Percentiles rank a stretch among this genome's conserved stretches.
Evolutionary conservation across 2,888 invertebrate species (phyloP).

Genomic region (Thereva nobilitata): DNA sequence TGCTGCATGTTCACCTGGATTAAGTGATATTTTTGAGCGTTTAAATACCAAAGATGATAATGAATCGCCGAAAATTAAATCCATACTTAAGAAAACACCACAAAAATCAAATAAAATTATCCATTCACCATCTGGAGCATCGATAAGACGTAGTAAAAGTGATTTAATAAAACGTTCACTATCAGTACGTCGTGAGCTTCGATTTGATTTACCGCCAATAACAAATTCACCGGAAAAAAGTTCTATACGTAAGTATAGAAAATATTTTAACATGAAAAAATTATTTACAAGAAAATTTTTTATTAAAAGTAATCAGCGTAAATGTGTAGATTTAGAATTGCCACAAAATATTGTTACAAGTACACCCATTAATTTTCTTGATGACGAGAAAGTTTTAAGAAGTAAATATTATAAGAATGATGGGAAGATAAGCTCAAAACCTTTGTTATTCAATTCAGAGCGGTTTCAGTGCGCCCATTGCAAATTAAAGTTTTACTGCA

Average conservation of each 20-base stretch:
- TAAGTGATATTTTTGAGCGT: conserved; percentile 43
- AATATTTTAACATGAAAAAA: conserved; percentile 21
- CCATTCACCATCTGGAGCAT: conserved; percentile 39
- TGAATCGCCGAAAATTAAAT: conserved; percentile 37
- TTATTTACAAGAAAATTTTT: conserved; percentile 10
- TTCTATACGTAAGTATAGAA: conserved; percentile 17
- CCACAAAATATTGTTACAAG: conserved; percentile 39
- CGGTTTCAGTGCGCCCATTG: conserved; percentile 43
- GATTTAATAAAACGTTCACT: conserved; percentile 38
- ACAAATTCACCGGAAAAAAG: conserved; percentile 8
- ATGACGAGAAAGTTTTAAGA: conserved; percentile 27
- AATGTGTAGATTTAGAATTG: too few species aligned
- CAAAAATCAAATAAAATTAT: conserved; percentile 35
- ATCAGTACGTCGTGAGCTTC: conserved; percentile 41
- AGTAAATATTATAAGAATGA: conserved; percentile 7
- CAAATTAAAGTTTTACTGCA: conserved; percentile 38
- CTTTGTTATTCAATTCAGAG: conserved; percentile 38
- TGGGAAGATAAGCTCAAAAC: conserved; percentile 1
- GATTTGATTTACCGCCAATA: conserved; percentile 42
- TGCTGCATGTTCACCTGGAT: conserved; percentile 42
- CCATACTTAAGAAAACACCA: conserved; percentile 43
- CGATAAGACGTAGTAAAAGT: conserved; percentile 37
- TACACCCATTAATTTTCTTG: conserved; percentile 41
- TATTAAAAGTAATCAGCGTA: not conserved
- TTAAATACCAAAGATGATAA: conserved; percentile 33